Conservation (phyloP, 2,888 invertebrate genomes). For the Acrobasis repandana region DNA sequence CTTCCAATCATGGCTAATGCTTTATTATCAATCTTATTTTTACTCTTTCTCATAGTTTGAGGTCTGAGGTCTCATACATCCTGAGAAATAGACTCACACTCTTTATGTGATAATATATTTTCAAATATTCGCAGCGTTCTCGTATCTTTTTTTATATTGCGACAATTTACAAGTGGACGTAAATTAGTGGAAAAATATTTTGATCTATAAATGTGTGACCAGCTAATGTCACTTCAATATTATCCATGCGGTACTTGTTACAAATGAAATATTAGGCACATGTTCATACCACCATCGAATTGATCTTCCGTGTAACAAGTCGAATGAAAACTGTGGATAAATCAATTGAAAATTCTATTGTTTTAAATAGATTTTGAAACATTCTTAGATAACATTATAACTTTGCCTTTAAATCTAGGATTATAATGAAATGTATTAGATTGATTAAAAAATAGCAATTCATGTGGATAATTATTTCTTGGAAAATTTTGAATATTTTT, state of each 20-base stretch:
- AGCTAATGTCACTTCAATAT: background rate
- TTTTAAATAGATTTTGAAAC: conserved; percentile 3
- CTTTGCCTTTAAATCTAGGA: background rate
- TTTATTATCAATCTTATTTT: too few relatives aligned
- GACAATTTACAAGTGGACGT: too few relatives aligned
- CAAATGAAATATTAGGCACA: conserved; percentile 32
- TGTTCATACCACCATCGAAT: conserved; percentile 25
- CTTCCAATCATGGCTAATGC: too few relatives aligned
- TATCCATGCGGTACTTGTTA: conserved; percentile 22
- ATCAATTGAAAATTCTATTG: conserved; percentile 20
- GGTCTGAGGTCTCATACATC: too few relatives aligned
- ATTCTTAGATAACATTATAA: background rate
- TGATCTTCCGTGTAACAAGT: conserved; percentile 27
- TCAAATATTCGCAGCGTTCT: too few relatives aligned
- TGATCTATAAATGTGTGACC: background rate
- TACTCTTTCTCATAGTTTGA: too few relatives aligned
- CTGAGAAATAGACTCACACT: too few relatives aligned
- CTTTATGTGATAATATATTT: too few relatives aligned
- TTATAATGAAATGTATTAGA: too few relatives aligned
- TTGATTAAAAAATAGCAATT: too few relatives aligned
- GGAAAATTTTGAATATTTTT: background rate
- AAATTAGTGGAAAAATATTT: background rate
- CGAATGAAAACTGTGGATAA: conserved; percentile 21
- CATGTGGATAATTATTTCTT: background rate
- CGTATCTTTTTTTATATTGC: too few relatives aligned